A percentile compares a stretch with the other conserved stretches of the same genome.
Conservation (phyloP, 2,888 invertebrate species). For the Luperina nickerlii region DNA sequence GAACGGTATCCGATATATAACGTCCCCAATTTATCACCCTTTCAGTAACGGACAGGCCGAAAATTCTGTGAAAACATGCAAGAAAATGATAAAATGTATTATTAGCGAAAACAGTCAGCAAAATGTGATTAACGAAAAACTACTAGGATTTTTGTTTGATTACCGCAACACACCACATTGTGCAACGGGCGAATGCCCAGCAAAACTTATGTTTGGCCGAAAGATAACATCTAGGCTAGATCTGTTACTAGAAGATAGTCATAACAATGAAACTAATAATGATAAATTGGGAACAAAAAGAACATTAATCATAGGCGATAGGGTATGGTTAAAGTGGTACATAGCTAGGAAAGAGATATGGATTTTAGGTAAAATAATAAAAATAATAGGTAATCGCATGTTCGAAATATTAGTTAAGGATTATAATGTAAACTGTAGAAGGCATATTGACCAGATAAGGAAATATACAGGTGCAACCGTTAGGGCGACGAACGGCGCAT, state of each 20-base stretch:
- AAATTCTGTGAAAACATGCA: conserved; percentile 21
- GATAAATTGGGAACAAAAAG: not conserved
- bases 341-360: conserved; percentile 12
- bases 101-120: not conserved
- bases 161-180: conserved; percentile 11
- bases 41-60: conserved; percentile 9
- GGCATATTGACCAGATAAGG: conserved; percentile 27
- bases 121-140: conserved; percentile 5
- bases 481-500: not conserved
- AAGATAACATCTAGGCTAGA: conserved; percentile 11
- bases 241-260: not conserved
- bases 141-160: conserved; percentile 1
- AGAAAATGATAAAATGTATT: conserved; percentile 12
- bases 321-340: conserved; percentile 22
- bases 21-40: conserved; percentile 20
- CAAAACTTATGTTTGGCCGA: conserved; percentile 19
- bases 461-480: conserved; percentile 22
- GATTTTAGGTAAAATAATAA: conserved; percentile 6
- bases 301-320: conserved; percentile 1
- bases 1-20: conserved; percentile 11
- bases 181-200: conserved; percentile 16
- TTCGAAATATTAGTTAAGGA: conserved; percentile 19
- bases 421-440: not conserved
- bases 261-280: not conserved
- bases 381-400: conserved; percentile 13